Base-by-base conservation (phyloP, 2,888 invertebrate species). In the Drosophila paranaensis region DNA sequence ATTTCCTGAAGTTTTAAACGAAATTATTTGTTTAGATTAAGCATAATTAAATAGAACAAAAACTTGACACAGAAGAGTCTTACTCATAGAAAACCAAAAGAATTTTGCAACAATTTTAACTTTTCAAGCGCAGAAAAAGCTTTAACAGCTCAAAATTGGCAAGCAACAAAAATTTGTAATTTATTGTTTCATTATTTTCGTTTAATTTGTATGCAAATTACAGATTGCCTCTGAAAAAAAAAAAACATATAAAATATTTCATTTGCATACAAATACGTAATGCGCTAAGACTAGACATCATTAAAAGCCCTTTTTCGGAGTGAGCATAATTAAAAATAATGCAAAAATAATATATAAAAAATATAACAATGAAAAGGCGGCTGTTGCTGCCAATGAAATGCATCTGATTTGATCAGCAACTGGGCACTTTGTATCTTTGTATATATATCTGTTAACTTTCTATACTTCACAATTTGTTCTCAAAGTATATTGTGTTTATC, bases 151-250 rank as follows among this genome's bases (percentile, higher is more conserved):
- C 1, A 33, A 33, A 37, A 40, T 20, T 20, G 20, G 9, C n/a
- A 6, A 13, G 25, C 27, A 27, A 13, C 6, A 1, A 33, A 6
- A 16, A 16, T 3, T 48, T 16, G 0, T 11, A 11, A 33, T 50
- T n/a, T 11, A 11, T 16, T 33, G 11, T 50, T 33, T 11, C 16
- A 33, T 16, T 33, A 33, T 50, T 50, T 50, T 33, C 33, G 33
- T 50, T 33, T 50, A 33, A 50, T 50, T 16, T 50, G 16, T 16
- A 33, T 50, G 50, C 30, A 50, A 30, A 50, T 33, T 50, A 33
- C 20, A 14, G 8, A 25, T 27, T 25, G 13, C 27, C n/a, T n/a
- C n/a, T n/a, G n/a, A 13, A 6, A 0, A 3, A n/a, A 48, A 48
- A 30, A 27, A 4, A 2, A 11, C 10, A 48, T 30, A 30, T 30